Conservation (phyloP, 1,140 invertebrate genomes). For the Caenorhabditis tropicalis region DNA sequence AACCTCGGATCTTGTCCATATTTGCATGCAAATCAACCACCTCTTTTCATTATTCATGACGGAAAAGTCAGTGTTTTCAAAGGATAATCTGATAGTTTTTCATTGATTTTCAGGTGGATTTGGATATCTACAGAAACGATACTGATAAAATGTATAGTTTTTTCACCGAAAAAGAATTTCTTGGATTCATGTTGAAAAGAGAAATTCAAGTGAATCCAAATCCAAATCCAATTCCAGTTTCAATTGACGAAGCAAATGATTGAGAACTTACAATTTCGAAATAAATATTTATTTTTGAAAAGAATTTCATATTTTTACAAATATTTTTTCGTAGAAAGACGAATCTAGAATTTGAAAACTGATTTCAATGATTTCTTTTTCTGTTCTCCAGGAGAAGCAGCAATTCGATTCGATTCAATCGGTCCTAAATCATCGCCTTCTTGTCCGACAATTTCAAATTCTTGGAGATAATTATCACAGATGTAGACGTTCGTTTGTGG, state of each 20-base stretch:
- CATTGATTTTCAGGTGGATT: neutral
- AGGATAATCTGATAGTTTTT: neutral
- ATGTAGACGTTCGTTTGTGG: slow-evolving; percentile 53
- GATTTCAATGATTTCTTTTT: slow-evolving; percentile 3
- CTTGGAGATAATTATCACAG: slow-evolving; percentile 41
- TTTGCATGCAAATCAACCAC: neutral
- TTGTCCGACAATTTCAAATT: slow-evolving; percentile 6
- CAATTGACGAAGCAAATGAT: neutral
- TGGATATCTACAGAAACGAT: neutral
- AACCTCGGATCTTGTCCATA: neutral
- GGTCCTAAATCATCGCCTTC: slow-evolving; percentile 74
- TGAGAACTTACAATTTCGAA: neutral
- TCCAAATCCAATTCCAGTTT: neutral
- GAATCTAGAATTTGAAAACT: neutral
- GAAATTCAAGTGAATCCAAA: neutral
- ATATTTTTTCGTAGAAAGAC: neutral
- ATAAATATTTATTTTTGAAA: neutral
- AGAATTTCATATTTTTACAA: neutral
- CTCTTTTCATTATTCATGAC: neutral
- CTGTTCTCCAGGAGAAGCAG: neutral
- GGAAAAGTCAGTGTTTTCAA: neutral
- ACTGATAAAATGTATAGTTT: neutral
- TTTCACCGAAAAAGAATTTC: neutral
- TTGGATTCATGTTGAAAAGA: neutral
- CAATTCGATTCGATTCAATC: slow-evolving; percentile 75